Evolutionary conservation across 2,888 invertebrate genomes (phyloP).

Genomic region (Plagiodera versicolora): DNA sequence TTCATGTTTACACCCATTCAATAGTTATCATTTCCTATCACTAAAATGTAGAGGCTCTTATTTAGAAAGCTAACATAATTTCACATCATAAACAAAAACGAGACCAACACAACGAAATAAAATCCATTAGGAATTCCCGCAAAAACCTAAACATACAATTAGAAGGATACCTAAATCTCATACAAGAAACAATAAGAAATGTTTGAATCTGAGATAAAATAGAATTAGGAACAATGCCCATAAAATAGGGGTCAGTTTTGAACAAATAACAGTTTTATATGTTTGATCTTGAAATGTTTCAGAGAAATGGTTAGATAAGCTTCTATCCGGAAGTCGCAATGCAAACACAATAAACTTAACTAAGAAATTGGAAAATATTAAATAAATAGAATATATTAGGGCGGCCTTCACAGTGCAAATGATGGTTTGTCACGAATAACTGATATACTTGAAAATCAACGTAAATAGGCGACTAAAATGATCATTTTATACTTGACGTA

Average conservation of each 20-base stretch:
- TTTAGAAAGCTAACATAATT: background rate
- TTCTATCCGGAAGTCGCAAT: background rate
- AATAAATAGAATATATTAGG: too few relatives aligned
- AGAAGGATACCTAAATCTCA: too few relatives aligned
- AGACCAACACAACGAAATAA: background rate
- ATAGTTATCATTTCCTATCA: too few relatives aligned
- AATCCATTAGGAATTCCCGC: too few relatives aligned
- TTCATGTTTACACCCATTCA: too few relatives aligned
- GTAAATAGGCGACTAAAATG: too few relatives aligned
- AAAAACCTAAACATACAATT: too few relatives aligned
- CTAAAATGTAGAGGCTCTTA: background rate
- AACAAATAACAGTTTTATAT: background rate
- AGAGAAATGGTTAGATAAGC: background rate
- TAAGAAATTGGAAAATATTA: background rate
- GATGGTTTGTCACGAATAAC: too few relatives aligned
- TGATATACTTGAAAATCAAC: too few relatives aligned
- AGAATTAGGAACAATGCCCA: background rate
- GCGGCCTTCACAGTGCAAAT: too few relatives aligned
- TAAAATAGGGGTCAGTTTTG: background rate
- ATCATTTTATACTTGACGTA: too few relatives aligned
- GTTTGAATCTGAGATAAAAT: background rate
- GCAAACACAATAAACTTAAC: background rate
- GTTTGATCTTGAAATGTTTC: background rate
- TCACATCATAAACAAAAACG: background rate
- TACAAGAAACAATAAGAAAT: background rate